Evolutionary conservation across 1,140 invertebrate genomes (phyloP).

Genomic region (Trichogramma pretiosum): DNA sequence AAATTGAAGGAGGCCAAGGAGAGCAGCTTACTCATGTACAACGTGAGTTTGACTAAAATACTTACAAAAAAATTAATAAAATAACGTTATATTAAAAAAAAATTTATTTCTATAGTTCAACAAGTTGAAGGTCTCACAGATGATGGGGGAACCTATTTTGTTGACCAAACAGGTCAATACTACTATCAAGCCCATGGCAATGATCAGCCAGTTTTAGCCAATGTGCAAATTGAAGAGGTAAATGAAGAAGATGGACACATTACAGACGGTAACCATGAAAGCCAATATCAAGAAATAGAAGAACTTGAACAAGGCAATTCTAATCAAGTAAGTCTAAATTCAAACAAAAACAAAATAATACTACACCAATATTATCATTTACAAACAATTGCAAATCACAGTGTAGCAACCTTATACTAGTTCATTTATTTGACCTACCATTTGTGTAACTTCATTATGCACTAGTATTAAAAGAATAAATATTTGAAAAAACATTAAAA

Average conservation of each 20-base stretch:
- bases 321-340: conserved; percentile 30
- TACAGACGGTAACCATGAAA: conserved; percentile 36
- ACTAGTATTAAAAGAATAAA: no score
- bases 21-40: conserved; percentile 46
- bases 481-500: no score
- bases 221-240: conserved; percentile 44
- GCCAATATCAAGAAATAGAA: conserved; percentile 43
- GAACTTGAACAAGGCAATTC: conserved; percentile 45
- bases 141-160: conserved; percentile 63
- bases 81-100: conserved; percentile 5
- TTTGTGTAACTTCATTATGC: no score
- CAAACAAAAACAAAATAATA: not conserved
- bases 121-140: conserved; percentile 49
- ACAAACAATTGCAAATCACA: no score
- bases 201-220: conserved; percentile 56
- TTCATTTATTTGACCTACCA: no score
- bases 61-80: no score
- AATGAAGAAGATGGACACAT: conserved; percentile 42
- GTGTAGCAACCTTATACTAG: no score
- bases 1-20: conserved; percentile 58
- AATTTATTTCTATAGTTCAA: conserved; percentile 31
- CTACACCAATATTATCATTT: no score
- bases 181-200: conserved; percentile 62
- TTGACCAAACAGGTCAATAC: conserved; percentile 68
- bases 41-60: no score